A percentile compares a stretch with the other conserved stretches of the same genome.
phyloP scores from a whole-genome alignment of 2,797 vertebrate species.

The Enteromius treurensis region DNA sequence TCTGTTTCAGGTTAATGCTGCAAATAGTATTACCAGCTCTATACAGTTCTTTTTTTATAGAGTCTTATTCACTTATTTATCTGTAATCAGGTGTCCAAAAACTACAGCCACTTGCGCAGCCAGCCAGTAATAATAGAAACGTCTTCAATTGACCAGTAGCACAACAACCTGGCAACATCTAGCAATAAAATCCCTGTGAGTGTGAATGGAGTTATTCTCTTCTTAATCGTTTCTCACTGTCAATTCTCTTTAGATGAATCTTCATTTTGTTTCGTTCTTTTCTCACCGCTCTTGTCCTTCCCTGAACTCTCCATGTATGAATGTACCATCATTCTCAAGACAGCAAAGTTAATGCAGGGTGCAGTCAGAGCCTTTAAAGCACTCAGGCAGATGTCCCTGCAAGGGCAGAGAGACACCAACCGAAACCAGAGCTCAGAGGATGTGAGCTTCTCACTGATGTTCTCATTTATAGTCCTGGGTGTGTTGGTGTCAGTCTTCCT shows the following conservation, averaged over 20 bases:
- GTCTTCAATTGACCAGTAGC: background rate
- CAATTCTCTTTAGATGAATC: slow-evolving; percentile 30
- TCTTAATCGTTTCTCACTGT: slow-evolving; percentile 16
- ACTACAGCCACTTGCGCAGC: background rate
- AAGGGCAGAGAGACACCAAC: slow-evolving; percentile 18
- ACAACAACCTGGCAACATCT: background rate
- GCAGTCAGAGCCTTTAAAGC: slow-evolving; percentile 14
- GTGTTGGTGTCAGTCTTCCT: slow-evolving; percentile 34
- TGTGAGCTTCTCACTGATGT: slow-evolving; percentile 28
- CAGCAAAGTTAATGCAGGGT: slow-evolving; percentile 8
- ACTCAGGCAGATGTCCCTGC: slow-evolving; percentile 22
- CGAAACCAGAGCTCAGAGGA: slow-evolving; percentile 29
- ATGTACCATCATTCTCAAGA: slow-evolving; percentile 19
- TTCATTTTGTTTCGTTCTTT: slow-evolving; percentile 45
- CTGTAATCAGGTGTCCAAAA: background rate
- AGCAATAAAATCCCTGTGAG: slow-evolving; percentile 17
- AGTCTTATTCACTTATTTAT: background rate
- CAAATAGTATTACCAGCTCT: background rate
- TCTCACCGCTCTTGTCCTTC: background rate
- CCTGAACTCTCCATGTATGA: background rate
- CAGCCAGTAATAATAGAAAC: background rate
- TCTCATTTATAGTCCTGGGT: slow-evolving; percentile 23
- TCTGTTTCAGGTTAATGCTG: background rate
- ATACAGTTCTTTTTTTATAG: background rate
- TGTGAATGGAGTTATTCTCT: background rate